Evolutionary conservation across 2,888 invertebrate genomes (phyloP), one percentile per base, ranked within the genome.

Genomic region (Cantharis nigra): DNA sequence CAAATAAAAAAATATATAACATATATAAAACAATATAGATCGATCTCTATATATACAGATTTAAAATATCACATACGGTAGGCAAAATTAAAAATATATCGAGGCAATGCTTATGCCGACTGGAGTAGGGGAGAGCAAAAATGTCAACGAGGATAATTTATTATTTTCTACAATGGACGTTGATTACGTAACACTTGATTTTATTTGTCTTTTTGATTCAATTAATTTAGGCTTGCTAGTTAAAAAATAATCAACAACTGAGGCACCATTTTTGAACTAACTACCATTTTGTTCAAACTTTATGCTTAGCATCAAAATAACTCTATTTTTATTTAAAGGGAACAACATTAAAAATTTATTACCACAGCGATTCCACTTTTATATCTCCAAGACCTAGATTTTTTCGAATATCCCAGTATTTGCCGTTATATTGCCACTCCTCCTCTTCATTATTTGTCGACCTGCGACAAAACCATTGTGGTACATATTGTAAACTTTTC

Each of bases 371-470:
- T 76, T 92, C 92, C 84, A 91, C 89, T 77, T 86, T 84, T 80
- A 90, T 84, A 78, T 89, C 90, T 63, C 89, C 87, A 89, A 94
- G 95, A 70, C 93, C 94, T 0, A 91, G 92, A 81, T 91, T 92
- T 81, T 93, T 93, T 63, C 92, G 87, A 79, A 90, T 89, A 83
- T 93, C 92, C 95, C 95, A 96, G 88, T 96, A 96, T 86, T 93
- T 92, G 72, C 93, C 92, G 81, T 91, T 92, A 89, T 92, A 95
- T 85, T 92, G 91, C 93, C 94, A 95, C 74, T 88, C 89, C 85
- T 94, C 94, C 78, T 94, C 94, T 79, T 91, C 91, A 70, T 85
- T 87, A 30, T 89, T 76, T 10, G 83, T 84, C 71, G 81, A 80
- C 0, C 81, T 78, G 20, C 82, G 82, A 20, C 87, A 87, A 90